A percentile compares a stretch with the other conserved stretches of the same genome.
Conservation (phyloP, 2,113 vertebrate species). For the Urocitellus parryii region DNA sequence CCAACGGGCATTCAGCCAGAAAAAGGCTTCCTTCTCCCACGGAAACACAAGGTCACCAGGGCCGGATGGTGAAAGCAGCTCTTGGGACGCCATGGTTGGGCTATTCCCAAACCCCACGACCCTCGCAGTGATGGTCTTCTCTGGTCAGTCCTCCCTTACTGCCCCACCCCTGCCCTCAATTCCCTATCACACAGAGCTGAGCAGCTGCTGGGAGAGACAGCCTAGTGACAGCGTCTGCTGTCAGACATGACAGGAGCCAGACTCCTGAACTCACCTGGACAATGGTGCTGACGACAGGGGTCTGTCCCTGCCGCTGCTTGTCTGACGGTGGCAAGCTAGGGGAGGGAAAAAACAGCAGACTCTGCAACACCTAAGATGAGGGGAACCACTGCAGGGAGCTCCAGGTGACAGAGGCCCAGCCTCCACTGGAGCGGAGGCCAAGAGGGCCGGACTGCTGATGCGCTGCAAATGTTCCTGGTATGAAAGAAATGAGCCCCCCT, state of each 20-base stretch:
- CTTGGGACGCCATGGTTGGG: background rate
- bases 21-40: background rate
- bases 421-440: too few species aligned
- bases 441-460: background rate
- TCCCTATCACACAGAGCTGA: background rate
- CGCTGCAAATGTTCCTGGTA: fast-evolving
- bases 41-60: background rate
- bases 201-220: background rate
- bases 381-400: constrained; percentile 70
- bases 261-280: constrained; percentile 59
- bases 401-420: background rate
- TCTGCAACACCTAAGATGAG: background rate
- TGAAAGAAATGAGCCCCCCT: background rate
- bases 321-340: constrained; percentile 57
- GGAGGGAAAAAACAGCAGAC: background rate
- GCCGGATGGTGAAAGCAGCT: fast-evolving
- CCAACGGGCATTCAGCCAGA: too few species aligned
- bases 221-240: background rate
- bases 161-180: background rate
- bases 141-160: background rate
- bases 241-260: background rate
- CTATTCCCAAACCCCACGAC: background rate
- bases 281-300: background rate
- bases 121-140: background rate
- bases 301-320: constrained; percentile 72